Evolutionary conservation across 2,888 invertebrate species (phyloP).

Genomic region (Cosmorhoe ocellata): DNA sequence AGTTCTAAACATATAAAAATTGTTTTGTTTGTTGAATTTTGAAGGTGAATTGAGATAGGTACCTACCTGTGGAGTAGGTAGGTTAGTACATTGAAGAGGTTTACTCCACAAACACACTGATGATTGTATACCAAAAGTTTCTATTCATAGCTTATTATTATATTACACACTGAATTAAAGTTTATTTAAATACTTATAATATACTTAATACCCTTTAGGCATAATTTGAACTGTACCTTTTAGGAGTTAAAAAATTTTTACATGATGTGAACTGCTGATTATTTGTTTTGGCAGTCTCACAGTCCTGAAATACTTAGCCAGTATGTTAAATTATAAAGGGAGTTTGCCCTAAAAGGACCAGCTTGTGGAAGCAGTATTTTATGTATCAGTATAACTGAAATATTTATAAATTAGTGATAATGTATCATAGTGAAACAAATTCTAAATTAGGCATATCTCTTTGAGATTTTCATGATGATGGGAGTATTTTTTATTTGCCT

Average conservation of each 20-base stretch:
- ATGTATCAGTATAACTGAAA: constrained; percentile 69
- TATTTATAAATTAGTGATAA: constrained; percentile 47
- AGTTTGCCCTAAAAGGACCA: constrained; percentile 53
- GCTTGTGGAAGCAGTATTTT: constrained; percentile 58
- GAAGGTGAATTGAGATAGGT: neutral
- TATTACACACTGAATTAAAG: constrained; percentile 13
- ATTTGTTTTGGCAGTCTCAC: constrained; percentile 50
- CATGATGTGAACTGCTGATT: constrained; percentile 58
- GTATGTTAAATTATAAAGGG: constrained; percentile 26
- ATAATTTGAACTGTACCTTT: constrained; percentile 46
- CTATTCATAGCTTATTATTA: constrained; percentile 21
- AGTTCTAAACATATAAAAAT: constrained; percentile 33
- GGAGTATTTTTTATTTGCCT: constrained; percentile 37
- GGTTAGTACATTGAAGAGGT: neutral
- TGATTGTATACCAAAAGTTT: constrained; percentile 23
- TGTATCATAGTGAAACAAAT: constrained; percentile 43
- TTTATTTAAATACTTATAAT: constrained; percentile 10
- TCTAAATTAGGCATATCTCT: constrained; percentile 56
- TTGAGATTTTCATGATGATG: constrained; percentile 41
- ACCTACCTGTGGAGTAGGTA: no score
- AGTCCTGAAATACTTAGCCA: constrained; percentile 44
- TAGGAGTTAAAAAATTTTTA: constrained; percentile 41
- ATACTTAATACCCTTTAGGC: constrained; percentile 36
- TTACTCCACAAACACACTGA: constrained; percentile 18
- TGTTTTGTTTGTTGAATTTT: constrained; percentile 19